A percentile compares a stretch with the other conserved stretches of the same genome.
phyloP scores from a whole-genome alignment of 2,113 vertebrate genomes.

The Spheniscus mendiculus region DNA sequence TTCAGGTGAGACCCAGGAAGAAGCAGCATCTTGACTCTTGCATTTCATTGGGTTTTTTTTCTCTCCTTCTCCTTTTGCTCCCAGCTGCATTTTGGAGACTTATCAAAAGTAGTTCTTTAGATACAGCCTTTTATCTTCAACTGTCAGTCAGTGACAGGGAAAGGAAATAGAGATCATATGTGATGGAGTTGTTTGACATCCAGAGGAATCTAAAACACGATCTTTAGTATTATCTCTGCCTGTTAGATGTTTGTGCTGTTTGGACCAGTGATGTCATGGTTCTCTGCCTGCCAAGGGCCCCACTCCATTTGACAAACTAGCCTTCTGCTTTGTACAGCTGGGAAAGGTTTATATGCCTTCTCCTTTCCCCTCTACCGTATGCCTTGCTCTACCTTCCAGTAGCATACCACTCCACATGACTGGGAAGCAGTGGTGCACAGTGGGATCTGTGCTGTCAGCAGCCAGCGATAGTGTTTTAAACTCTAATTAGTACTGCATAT shows the following conservation, averaged over 20 bases:
- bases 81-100: background rate
- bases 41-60: background rate
- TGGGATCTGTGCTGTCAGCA: background rate
- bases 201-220: background rate
- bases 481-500: background rate
- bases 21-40: background rate
- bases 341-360: background rate
- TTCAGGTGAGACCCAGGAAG: background rate
- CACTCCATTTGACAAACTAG: background rate
- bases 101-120: background rate
- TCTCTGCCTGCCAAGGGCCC: background rate
- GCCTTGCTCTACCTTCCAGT: background rate
- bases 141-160: background rate
- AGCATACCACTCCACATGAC: background rate
- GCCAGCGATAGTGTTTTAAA: background rate
- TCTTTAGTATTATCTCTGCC: background rate
- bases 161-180: background rate
- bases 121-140: constrained; percentile 15
- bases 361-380: background rate
- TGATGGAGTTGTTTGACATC: background rate
- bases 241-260: background rate
- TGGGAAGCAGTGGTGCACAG: background rate
- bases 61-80: background rate
- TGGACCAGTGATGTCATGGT: background rate
- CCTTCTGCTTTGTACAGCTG: background rate